Evolutionary conservation across 2,113 vertebrate species (phyloP), one percentile per base, ranked within the genome.

Genomic region (Istiophorus platypterus): DNA sequence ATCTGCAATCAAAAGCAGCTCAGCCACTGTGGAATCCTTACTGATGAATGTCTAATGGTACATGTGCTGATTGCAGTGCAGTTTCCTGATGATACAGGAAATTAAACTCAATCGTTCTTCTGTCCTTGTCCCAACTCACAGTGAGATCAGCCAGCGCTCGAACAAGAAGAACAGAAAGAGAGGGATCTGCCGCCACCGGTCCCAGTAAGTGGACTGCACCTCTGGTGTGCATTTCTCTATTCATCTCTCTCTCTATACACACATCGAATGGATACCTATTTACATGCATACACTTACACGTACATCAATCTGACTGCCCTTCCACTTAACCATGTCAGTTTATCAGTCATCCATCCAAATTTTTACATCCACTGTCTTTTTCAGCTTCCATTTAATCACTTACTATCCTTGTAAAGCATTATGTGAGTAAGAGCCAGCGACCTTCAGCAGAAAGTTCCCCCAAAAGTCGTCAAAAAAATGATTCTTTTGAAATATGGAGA

Each of bases 141-240:
- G 91, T 47, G 27, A 89, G 94, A 72, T 92, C 94, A 26, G 73
- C 91, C 71, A 94, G 93, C 0, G 42, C 88, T 62, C 92, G 93
- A 67, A 18, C 62, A 29, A 93, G 92, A 82, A 94, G 93, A 75
- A 83, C 92, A 31, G 94, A 95, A 34, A 85, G 85, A 85, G 92
- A 93, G 3, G 86, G 26, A 42, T 85, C 88, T 5, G 81, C 89
- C 57, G 81, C 95, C 72, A 91, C 88, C 47, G 93, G 93, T 47
- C 92, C 94, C 63, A 92, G 95, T 95, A 85, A 95, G 94, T 92
- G 77, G 34, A 75, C 15, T 29, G 34, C 72, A 49, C 13, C 58
- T 0, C 8, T 65, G 6, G 47, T 13, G 27, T 69, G 34, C 7
- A 20, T 76, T 26, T 3, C 15, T 51, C 27, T 26, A 66, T 51